Percentiles rank a stretch among this genome's conserved stretches.
Conservation (phyloP, 2,113 vertebrate species). For the Caretta caretta region DNA sequence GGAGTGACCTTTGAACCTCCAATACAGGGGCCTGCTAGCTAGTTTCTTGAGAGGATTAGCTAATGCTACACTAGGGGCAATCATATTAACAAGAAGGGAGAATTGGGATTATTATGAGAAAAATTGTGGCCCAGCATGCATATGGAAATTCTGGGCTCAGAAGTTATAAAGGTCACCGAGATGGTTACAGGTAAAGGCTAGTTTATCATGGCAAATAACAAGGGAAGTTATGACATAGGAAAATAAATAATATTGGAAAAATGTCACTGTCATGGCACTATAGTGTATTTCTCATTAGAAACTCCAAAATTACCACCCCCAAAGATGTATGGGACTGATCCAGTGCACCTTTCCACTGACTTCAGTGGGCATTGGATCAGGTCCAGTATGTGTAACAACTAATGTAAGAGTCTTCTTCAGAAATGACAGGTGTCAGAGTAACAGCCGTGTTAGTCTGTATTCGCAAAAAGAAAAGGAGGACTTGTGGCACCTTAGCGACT, state of each 20-base stretch:
- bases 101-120: constrained; percentile 39
- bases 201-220: constrained; percentile 12
- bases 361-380: background rate
- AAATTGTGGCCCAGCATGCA: background rate
- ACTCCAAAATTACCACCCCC: fast-evolving
- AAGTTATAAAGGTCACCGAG: constrained; percentile 25
- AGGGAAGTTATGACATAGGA: background rate
- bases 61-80: constrained; percentile 25
- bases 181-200: constrained; percentile 8
- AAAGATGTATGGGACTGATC: background rate
- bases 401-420: background rate
- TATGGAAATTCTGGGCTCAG: constrained; percentile 41
- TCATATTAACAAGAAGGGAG: constrained; percentile 33
- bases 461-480: too few relatives aligned
- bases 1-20: constrained; percentile 41
- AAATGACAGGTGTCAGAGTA: background rate
- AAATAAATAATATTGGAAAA: background rate
- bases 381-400: background rate
- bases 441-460: too few relatives aligned
- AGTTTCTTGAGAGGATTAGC: constrained; percentile 39
- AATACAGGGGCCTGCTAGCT: constrained; percentile 18
- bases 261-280: background rate
- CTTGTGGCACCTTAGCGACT: too few relatives aligned
- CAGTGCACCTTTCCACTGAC: background rate
- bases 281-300: background rate